phyloP scores from a whole-genome alignment of 2,888 invertebrate species.

The Phoenoteleia sp. region DNA sequence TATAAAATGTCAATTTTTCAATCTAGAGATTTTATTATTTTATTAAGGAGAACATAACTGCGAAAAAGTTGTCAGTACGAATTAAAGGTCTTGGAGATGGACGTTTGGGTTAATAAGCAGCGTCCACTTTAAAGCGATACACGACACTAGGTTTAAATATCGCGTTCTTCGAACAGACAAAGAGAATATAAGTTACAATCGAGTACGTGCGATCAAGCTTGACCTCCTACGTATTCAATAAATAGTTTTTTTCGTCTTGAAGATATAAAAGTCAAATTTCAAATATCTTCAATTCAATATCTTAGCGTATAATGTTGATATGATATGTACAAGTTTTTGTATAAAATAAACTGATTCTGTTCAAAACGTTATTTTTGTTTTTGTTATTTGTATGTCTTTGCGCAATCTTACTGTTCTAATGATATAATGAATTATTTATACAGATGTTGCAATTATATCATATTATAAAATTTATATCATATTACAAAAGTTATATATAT shows the following conservation, averaged over 20 bases:
- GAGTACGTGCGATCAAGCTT: constrained; percentile 33
- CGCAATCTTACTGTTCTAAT: no score
- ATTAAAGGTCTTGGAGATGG: constrained; percentile 43
- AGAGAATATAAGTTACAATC: constrained; percentile 30
- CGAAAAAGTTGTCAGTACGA: constrained; percentile 26
- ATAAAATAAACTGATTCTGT: no score
- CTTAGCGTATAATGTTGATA: no score
- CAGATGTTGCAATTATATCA: no score
- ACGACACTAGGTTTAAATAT: constrained; percentile 51
- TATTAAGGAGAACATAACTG: not conserved
- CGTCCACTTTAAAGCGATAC: constrained; percentile 32
- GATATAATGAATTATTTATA: no score
- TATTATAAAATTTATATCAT: no score
- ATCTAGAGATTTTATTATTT: constrained; percentile 9
- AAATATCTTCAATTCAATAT: no score
- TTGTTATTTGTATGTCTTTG: no score
- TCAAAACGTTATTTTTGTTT: no score
- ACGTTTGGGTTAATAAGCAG: constrained; percentile 46
- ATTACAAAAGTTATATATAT: no score
- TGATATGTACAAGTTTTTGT: no score
- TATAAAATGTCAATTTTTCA: not conserved
- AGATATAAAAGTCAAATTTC: constrained; percentile 13
- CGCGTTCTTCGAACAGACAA: constrained; percentile 46
- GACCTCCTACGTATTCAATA: constrained; percentile 42
- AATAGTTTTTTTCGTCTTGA: constrained; percentile 4